Evolutionary conservation across 2,888 invertebrate species (phyloP), one percentile per base, ranked within the genome.

Genomic region (Scaptomyza cyrtandrae): DNA sequence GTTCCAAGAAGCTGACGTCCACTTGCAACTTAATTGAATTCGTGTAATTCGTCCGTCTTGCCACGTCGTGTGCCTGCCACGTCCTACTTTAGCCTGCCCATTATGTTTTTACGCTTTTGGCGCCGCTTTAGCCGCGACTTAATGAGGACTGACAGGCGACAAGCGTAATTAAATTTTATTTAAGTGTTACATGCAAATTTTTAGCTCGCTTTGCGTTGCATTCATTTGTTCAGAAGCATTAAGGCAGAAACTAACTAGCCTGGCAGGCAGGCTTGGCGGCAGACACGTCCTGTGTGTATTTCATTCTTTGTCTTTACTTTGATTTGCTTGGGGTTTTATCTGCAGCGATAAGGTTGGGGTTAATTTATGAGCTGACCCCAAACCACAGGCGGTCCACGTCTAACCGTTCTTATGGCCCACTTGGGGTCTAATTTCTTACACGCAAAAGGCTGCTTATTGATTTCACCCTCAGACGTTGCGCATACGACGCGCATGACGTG

Each of bases 111-210:
- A 10, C 64, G 50, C 19, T 39, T 33, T 24, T 31, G 41, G 60
- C 49, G 33, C 16, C 45, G 46, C 19, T 31, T 33, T 11, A 5
- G 16, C 31, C 52, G 60, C 61, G 67, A 19, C 75, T 75, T 90
- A 90, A 90, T 90, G 90, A 89, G 89, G 76, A 90, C 85, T 90
- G 89, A 90, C 89, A 90, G 86, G 89, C 90, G 89, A 90, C 89
- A 90, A 88, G 90, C 88, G 87, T 90, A 90, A 90, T 90, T 90
- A 90, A 90, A 90, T 90, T 90, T 90, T 88, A 90, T 90, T 90
- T 89, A 80, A 85, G 73, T 89, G 88, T 76, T 86, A 83, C 89
- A 89, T 89, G 90, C 88, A 86, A 89, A 88, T 87, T 73, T 67
- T 68, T n/a, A 45, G 24, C 33, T 43, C 45, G 49, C 64, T 56